Base-by-base conservation (phyloP, 2,888 invertebrate genomes). In the Chesias legatella region DNA sequence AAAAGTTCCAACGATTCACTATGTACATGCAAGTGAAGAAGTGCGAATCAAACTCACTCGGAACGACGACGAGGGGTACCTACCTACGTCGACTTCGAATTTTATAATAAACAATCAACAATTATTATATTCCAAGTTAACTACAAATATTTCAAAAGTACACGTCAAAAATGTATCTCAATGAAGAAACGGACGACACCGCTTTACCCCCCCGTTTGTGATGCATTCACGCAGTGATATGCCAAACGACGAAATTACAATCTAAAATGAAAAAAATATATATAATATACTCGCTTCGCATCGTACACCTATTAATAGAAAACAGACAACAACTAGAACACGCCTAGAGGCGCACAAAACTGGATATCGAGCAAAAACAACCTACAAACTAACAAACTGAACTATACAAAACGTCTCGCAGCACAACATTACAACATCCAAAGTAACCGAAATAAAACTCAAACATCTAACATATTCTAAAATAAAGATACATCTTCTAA, bases 1-100 rank as follows among this genome's bases (percentile, higher is more conserved):
- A 51, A 45, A 53, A 56, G 47, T 46, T 55, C 49, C 53, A 57
- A 57, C 57, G 48, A 51, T 51, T 54, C 54, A 53, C 79, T 79
- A 79, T 82, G 58, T 78, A 79, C 79, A 82, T 81, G 81, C 73
- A 75, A 78, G 80, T 57, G 57, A 51, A 41, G 43, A 70, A 71
- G 81, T 80, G 81, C 78, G 62, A 73, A 76, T 53, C 46, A 49
- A 54, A 75, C 69, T 73, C 79, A 76, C 81, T 71, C 77, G 60
- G 65, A 69, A 73, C 47, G 48, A 51, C 40, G 38, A 48, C 51
- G 51, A 51, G 52, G 50, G 51, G 50, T 43, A 51, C n/a, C n/a
- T n/a, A n/a, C n/a, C n/a, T n/a, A 53, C 55, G 53, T 48, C 48
- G 46, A 57, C 31, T 45, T 51, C 36, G 32, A 47, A 47, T 52